These are phyloP conservation scores for Chrysolina americana DNA, from an alignment of 2,888 invertebrate genomes.

Conservation along the genomic window DNA sequence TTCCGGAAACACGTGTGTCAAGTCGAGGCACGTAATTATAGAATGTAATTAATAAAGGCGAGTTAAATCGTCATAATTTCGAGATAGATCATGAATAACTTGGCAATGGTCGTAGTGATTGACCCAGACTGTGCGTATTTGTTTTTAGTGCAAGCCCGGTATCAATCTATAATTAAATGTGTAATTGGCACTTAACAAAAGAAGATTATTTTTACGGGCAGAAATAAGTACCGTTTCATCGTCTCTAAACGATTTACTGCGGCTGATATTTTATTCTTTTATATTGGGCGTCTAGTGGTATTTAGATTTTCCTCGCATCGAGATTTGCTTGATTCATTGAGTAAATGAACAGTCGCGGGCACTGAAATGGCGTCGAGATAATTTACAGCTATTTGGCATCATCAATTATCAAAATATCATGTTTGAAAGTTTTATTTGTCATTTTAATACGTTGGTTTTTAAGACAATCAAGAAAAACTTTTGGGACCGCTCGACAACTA, in stretches of 20 bases:
- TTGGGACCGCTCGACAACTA: too few species aligned
- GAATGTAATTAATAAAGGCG: slow-evolving; percentile 48
- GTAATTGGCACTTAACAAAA: slow-evolving; percentile 60
- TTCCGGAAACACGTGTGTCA: slow-evolving; percentile 14
- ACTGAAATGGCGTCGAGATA: background rate
- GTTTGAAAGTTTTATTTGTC: background rate
- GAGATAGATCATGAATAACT: slow-evolving; percentile 59
- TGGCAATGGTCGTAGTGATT: slow-evolving; percentile 60
- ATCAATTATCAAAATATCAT: background rate
- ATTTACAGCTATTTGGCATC: background rate
- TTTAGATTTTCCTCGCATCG: slow-evolving; percentile 4
- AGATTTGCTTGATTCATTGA: background rate
- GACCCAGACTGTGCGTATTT: slow-evolving; percentile 55
- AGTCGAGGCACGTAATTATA: slow-evolving; percentile 46
- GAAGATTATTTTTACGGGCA: slow-evolving; percentile 44
- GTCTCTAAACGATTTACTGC: slow-evolving; percentile 19
- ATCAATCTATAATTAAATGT: slow-evolving; percentile 64
- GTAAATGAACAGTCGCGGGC: background rate
- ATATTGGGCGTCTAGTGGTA: background rate
- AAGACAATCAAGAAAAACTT: background rate
- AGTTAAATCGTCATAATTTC: slow-evolving; percentile 51
- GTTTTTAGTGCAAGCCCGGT: slow-evolving; percentile 51
- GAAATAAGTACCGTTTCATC: slow-evolving; percentile 19
- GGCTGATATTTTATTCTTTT: slow-evolving; percentile 10
- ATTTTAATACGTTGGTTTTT: background rate